Percentiles rank a stretch among this genome's conserved stretches.
Evolutionary conservation across 2,888 invertebrate species (phyloP).

Genomic region (Brassicogethes aeneus): DNA sequence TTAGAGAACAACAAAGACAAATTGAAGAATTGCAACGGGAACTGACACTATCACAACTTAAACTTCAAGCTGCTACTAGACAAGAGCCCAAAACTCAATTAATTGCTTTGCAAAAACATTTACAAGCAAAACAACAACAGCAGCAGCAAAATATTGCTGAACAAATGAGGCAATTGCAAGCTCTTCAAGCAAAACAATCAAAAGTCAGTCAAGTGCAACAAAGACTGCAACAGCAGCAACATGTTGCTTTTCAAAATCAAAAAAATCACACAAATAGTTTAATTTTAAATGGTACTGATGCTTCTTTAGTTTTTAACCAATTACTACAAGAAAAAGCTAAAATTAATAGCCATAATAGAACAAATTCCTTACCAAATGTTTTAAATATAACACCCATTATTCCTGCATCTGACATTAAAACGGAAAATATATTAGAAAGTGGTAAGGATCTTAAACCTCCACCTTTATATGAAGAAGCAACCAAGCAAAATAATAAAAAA

Average conservation of each 20-base stretch:
- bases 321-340: conserved; percentile 42
- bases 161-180: conserved; percentile 53
- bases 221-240: conserved; percentile 44
- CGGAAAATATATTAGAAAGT: conserved; percentile 25
- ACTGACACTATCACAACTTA: conserved; percentile 67
- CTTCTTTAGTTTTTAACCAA: conserved; percentile 45
- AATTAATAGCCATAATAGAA: conserved; percentile 44
- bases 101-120: conserved; percentile 34
- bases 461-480: conserved; percentile 68
- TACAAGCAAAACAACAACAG: conserved; percentile 35
- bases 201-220: conserved; percentile 40
- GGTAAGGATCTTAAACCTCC: conserved; percentile 46
- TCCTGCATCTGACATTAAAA: conserved; percentile 25
- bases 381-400: conserved; percentile 37
- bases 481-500: conserved; percentile 45
- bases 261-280: conserved; percentile 44
- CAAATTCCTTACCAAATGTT: conserved; percentile 53
- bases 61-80: conserved; percentile 54
- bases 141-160: conserved; percentile 48
- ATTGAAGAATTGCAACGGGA: conserved; percentile 83
- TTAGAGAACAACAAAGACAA: conserved; percentile 75
- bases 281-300: conserved; percentile 54
- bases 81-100: conserved; percentile 35
- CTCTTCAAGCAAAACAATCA: conserved; percentile 47
- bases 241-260: conserved; percentile 39